These are phyloP conservation scores for Acrocephalus scirpaceus DNA, from an alignment of 2,797 vertebrate species.

Conservation along the genomic window DNA sequence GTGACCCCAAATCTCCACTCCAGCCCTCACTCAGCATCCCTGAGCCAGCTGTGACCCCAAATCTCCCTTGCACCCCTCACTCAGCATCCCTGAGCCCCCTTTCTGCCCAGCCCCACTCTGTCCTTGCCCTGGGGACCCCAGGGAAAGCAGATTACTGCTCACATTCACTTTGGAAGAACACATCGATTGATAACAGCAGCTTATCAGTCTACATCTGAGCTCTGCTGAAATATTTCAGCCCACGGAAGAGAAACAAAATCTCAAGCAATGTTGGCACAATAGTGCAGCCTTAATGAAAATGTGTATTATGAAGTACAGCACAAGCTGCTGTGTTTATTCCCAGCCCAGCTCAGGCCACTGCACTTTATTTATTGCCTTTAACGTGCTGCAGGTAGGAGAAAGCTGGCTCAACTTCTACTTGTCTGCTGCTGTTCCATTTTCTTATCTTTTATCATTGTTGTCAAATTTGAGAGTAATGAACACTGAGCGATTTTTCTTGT, in stretches of 20 bases:
- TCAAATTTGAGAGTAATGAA: background rate
- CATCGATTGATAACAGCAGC: background rate
- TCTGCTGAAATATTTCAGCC: background rate
- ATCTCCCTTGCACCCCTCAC: too few species aligned
- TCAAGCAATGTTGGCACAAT: background rate
- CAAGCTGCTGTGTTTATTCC: background rate
- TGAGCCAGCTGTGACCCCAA: too few species aligned
- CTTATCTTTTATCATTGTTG: background rate
- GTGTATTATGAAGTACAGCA: rapidly evolving
- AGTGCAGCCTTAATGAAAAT: background rate
- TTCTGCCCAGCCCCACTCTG: background rate
- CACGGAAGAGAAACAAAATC: background rate
- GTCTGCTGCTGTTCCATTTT: background rate
- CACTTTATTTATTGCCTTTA: background rate
- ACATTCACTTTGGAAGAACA: background rate
- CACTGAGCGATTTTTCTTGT: background rate
- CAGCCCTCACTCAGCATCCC: too few species aligned
- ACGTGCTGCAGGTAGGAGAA: too few species aligned
- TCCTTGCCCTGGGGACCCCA: too few species aligned
- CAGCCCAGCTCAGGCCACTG: background rate
- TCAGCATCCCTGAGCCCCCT: background rate
- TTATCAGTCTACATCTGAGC: background rate
- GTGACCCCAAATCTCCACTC: too few species aligned
- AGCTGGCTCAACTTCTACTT: background rate
- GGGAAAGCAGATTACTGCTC: background rate